phyloP scores from a whole-genome alignment of 2,113 vertebrate species.

The Gasterosteus nipponicus region DNA sequence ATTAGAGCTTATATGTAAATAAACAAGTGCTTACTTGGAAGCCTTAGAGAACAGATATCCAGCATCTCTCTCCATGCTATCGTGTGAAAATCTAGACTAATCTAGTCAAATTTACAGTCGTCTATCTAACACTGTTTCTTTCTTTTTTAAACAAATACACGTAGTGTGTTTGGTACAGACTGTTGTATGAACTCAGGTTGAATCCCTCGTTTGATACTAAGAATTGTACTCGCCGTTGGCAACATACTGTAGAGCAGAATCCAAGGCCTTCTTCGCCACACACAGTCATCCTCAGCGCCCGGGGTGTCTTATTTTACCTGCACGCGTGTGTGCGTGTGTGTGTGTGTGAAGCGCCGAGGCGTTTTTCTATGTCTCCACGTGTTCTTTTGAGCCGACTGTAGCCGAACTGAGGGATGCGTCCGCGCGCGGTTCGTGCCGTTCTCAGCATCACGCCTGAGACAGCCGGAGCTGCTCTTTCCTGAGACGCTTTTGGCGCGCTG shows the following conservation, averaged over 20 bases:
- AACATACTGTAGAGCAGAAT: conserved; percentile 57
- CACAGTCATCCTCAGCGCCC: conserved; percentile 39
- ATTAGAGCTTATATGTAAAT: conserved; percentile 62
- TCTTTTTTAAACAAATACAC: conserved; percentile 15
- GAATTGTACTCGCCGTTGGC: conserved; percentile 42
- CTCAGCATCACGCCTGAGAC: conserved; percentile 2
- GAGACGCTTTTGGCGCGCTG: background rate
- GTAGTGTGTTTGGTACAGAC: conserved; percentile 65
- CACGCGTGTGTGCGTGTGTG: background rate
- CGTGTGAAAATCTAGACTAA: conserved; percentile 28
- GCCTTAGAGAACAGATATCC: conserved; percentile 49
- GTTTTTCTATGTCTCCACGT: conserved; percentile 9
- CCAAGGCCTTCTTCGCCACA: conserved; percentile 44
- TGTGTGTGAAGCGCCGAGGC: conserved; percentile 15
- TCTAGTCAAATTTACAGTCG: conserved; percentile 31
- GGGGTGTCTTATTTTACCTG: conserved; percentile 26
- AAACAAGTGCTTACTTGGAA: conserved; percentile 48
- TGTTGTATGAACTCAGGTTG: conserved; percentile 74
- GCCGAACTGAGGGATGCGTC: conserved; percentile 27
- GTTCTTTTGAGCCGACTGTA: conserved; percentile 37
- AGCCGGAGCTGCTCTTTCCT: conserved; percentile 6
- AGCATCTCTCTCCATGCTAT: conserved; percentile 37
- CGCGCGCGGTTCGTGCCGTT: conserved; percentile 33
- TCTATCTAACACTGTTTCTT: conserved; percentile 39
- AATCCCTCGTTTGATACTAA: conserved; percentile 57